Conservation (phyloP, 1,140 invertebrate genomes). For the Drosophila mauritiana region DNA sequence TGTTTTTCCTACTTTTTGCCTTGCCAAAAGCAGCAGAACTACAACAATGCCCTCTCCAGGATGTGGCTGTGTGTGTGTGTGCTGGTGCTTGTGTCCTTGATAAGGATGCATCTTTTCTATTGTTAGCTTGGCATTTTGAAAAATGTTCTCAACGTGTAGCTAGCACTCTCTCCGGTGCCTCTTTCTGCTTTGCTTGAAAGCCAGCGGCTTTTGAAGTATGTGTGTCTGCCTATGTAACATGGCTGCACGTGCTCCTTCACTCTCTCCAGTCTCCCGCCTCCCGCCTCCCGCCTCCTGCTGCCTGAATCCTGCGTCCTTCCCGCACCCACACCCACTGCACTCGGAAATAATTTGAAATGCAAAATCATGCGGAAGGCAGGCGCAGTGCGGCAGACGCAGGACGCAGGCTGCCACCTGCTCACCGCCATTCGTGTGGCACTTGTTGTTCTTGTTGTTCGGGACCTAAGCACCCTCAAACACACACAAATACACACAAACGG, state of each 20-base stretch:
- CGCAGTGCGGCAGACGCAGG: constrained; percentile 64
- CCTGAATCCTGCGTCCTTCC: neutral
- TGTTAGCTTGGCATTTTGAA: constrained; percentile 80
- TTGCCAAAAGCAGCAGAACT: constrained; percentile 58
- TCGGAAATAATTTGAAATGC: constrained; percentile 80
- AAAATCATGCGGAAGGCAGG: constrained; percentile 78
- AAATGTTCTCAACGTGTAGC: constrained; percentile 59
- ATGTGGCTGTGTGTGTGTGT: constrained; percentile 33
- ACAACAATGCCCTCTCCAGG: constrained; percentile 12
- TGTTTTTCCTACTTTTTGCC: constrained; percentile 39
- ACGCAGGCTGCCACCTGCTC: constrained; percentile 44
- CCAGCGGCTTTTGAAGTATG: constrained; percentile 71
- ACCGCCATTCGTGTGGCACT: constrained; percentile 24
- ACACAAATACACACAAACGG: constrained; percentile 1
- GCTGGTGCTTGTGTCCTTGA: constrained; percentile 67
- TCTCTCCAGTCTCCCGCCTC: neutral
- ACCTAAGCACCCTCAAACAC: constrained; percentile 31
- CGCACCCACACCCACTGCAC: constrained; percentile 20
- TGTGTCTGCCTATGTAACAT: constrained; percentile 56
- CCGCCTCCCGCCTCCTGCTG: constrained; percentile 1
- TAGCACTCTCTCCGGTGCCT: constrained; percentile 11
- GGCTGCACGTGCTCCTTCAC: constrained; percentile 45
- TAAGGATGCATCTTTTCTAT: constrained; percentile 83
- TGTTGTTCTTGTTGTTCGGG: constrained; percentile 17
- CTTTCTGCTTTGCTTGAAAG: constrained; percentile 42